Base-by-base conservation (phyloP, 2,113 vertebrate species). In the Agapornis roseicollis region DNA sequence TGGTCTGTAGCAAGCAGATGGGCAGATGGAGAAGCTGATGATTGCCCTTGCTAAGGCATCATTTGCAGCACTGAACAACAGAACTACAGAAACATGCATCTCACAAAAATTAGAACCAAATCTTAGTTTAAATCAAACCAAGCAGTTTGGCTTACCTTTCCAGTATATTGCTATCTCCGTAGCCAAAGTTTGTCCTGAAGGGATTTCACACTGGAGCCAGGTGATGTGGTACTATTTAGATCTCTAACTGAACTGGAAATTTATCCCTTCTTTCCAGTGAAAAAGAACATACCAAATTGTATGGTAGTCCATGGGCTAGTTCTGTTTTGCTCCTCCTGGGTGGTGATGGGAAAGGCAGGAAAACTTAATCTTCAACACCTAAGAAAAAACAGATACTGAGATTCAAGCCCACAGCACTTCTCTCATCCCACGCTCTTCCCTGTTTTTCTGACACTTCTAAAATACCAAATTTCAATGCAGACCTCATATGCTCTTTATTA, bases 361-460 rank as follows among this genome's bases (percentile, higher is more conserved):
- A 93, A 89, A 91, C 53, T 84, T 82, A 39, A 6, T 79, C 60
- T 92, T 63, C 84, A 81, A 80, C 68, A 87, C 66, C 74, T 80
- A 83, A 88, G 79, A 50, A 91, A 92, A 94, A 93, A 19, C 87
- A 95, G 83, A 88, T 55, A 82, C 44, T 72, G 49, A 89, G 68
- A 91, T 73, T 88, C 74, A 93, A 96, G 55, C 89, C 93, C 85
- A 95, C 93, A 80, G 42, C 69, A 52, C 41, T 96, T 94, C 79
- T 90, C 63, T 95, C 93, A 89, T 96, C 93, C 96, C 76, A 95
- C 82, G 0, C 60, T 88, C 88, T 95, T 91, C 37, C 61, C 60
- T 93, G 63, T 78, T 93, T 94, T 92, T 90, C 83, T 18, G 0
- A 17, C 61, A 76, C 85, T 83, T 92, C 88, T 93, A 41, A 95